Evolutionary conservation across 2,888 invertebrate species (phyloP), one percentile per base, ranked within the genome.

Genomic region (Eurytoma californica): DNA sequence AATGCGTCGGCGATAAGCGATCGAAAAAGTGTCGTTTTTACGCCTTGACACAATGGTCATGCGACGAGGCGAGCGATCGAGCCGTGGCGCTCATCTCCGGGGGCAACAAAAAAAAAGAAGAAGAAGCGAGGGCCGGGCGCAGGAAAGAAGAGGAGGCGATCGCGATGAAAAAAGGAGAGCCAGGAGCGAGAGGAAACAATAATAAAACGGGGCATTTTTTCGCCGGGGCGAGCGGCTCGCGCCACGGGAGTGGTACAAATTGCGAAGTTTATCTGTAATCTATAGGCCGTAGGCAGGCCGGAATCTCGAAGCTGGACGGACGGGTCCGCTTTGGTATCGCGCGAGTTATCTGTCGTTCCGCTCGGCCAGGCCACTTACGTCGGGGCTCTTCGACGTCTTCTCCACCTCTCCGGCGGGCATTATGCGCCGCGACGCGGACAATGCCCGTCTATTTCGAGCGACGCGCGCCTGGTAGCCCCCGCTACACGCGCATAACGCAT

Each of bases 201-300:
- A 53, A 73, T 61, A 63, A 79, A 73, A 61, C 58, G 66, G 53
- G 30, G 83, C 80, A 82, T 82, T 83, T 83, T 82, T 69, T 73
- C 30, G 24, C 73, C 72, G 67, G 47, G 61, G 13, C n/a, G 20
- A 24, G 30, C 20, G 61, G 20, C 30, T 3, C 18, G 65, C 51
- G 53, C 20, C 58, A 51, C 77, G 66, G 72, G 77, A 77, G 77
- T 77, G 77, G 70, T 77, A 72, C 77, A 77, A 77, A 77, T 77
- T 77, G 77, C 77, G 66, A 77, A 67, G 61, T 72, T 77, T 77
- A 77, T 77, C 77, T 72, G 67, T 67, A 72, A 77, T 77, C 77
- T 77, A 77, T 77, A 77, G 72, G 72, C 72, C 61, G 67, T 68
- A 60, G 77, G 67, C 57, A 30, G 63, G 39, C 39, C 39, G 63